These are phyloP conservation scores for Anorthoa munda DNA, from an alignment of 2,888 invertebrate genomes.

Conservation along the genomic window DNA sequence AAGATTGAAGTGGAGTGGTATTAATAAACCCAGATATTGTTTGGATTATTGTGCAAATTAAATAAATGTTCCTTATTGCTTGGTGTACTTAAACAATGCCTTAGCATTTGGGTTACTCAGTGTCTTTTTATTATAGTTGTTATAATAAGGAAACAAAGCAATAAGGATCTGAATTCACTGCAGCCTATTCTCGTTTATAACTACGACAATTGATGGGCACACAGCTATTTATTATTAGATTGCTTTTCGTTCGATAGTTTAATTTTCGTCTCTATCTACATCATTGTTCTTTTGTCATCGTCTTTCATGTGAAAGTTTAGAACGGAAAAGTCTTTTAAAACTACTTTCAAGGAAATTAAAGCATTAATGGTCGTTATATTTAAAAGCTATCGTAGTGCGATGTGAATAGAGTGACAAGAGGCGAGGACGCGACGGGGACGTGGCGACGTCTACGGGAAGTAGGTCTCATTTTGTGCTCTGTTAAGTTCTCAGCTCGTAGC, in stretches of 20 bases:
- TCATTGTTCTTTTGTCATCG: conserved; percentile 84
- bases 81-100: conserved; percentile 49
- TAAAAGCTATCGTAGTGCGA: conserved; percentile 74
- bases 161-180: conserved; percentile 30
- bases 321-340: conserved; percentile 90
- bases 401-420: conserved; percentile 53
- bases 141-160: conserved; percentile 20
- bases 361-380: conserved; percentile 86
- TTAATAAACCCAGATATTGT: conserved; percentile 75
- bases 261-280: conserved; percentile 73
- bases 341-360: conserved; percentile 90
- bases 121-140: conserved; percentile 37
- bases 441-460: conserved; percentile 11
- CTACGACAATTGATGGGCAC: conserved; percentile 20
- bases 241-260: conserved; percentile 44
- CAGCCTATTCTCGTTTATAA: conserved; percentile 31
- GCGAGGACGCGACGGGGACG: conserved; percentile 43
- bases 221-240: conserved; percentile 10
- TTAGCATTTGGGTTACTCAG: conserved; percentile 38
- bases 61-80: conserved; percentile 67
- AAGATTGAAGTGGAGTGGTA: conserved; percentile 75
- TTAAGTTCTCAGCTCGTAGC: conserved; percentile 17
- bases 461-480: neutral
- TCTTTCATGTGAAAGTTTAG: conserved; percentile 88
- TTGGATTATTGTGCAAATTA: conserved; percentile 72